Evolutionary conservation across 1,140 invertebrate genomes (phyloP).

Genomic region (Himalopsyche phryganea): DNA sequence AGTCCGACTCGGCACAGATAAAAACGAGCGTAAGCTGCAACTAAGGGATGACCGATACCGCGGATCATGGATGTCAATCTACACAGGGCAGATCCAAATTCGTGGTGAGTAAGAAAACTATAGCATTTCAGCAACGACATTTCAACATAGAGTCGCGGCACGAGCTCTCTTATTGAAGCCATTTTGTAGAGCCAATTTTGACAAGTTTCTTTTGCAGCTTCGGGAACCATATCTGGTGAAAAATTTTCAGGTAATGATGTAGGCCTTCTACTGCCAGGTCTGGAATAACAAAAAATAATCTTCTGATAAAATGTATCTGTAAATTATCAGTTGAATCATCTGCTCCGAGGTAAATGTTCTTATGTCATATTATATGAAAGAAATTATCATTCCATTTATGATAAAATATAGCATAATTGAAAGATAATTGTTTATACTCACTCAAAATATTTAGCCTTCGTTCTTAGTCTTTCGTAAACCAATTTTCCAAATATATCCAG

Average conservation of each 20-base stretch:
- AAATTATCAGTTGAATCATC: too few relatives aligned
- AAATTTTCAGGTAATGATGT: conserved; percentile 66
- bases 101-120: conserved; percentile 71
- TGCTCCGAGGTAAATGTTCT: too few relatives aligned
- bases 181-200: conserved; percentile 99
- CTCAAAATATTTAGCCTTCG: conserved; percentile 70
- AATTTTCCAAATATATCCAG: conserved; percentile 92
- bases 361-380: too few relatives aligned
- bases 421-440: conserved; percentile 38
- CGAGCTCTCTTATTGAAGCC: conserved; percentile 91
- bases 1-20: conserved; percentile 86
- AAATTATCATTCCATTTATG: too few relatives aligned
- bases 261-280: conserved; percentile 51
- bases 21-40: conserved; percentile 84
- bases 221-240: conserved; percentile 73
- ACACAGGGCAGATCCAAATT: conserved; percentile 69
- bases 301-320: too few relatives aligned
- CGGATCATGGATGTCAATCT: conserved; percentile 82
- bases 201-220: conserved; percentile 92
- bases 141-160: conserved; percentile 94
- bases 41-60: conserved; percentile 91
- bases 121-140: conserved; percentile 91
- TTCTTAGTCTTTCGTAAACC: conserved; percentile 82
- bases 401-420: background rate
- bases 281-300: conserved; percentile 34